Conservation (phyloP, 2,113 vertebrate species). For the Psammodynastes pulverulentus region DNA sequence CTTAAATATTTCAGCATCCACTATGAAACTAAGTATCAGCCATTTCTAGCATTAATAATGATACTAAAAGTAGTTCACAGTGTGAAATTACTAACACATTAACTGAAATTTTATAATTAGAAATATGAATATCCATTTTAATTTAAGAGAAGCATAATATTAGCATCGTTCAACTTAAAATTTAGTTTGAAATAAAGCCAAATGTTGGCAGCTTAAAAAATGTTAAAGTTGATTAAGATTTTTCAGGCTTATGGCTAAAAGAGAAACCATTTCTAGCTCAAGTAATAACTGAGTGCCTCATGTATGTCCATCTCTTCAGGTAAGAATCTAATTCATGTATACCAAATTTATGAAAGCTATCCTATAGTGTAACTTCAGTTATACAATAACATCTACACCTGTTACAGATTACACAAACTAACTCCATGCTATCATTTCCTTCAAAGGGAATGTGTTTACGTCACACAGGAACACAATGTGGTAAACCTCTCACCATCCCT, state of each 20-base stretch:
- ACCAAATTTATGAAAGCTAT: slow-evolving; percentile 35
- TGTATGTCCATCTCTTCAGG: slow-evolving; percentile 22
- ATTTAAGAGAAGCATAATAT: slow-evolving; percentile 24
- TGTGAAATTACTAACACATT: background rate
- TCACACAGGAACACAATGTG: slow-evolving; percentile 43
- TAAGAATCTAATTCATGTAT: slow-evolving; percentile 38
- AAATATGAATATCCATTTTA: slow-evolving; percentile 20
- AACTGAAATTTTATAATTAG: background rate
- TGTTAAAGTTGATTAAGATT: slow-evolving; percentile 62
- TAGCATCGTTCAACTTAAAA: slow-evolving; percentile 34
- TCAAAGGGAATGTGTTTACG: slow-evolving; percentile 57
- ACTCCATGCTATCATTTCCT: slow-evolving; percentile 49
- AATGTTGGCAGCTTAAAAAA: slow-evolving; percentile 50
- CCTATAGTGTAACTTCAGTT: slow-evolving; percentile 38
- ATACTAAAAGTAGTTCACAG: background rate
- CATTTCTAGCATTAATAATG: background rate
- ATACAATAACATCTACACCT: slow-evolving; percentile 65
- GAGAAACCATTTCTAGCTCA: slow-evolving; percentile 50
- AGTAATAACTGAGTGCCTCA: slow-evolving; percentile 36
- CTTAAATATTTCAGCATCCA: background rate
- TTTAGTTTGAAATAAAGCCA: slow-evolving; percentile 56
- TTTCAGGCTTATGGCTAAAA: slow-evolving; percentile 61
- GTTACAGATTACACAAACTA: slow-evolving; percentile 59
- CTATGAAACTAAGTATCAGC: background rate
- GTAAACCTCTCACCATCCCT: slow-evolving; percentile 37